Conservation (phyloP, 2,797 vertebrate species). For the Melanotaenia nigrans region DNA sequence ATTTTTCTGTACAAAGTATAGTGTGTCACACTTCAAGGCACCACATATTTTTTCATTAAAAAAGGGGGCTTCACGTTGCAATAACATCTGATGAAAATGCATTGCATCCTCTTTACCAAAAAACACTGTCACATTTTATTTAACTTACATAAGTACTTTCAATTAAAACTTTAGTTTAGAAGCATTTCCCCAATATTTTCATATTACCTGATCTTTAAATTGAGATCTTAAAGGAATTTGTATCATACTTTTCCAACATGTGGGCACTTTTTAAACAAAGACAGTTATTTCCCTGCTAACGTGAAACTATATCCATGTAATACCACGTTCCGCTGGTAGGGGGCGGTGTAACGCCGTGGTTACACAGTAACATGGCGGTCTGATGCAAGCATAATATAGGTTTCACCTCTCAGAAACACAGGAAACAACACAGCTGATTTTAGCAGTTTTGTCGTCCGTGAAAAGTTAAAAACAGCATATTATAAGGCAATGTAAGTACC, state of each 20-base stretch:
- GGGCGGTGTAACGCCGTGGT: constrained; percentile 43
- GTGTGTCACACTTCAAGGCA: too few species aligned
- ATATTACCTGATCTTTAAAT: background rate
- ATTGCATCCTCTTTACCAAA: background rate
- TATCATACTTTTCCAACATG: too few species aligned
- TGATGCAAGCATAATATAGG: constrained; percentile 24
- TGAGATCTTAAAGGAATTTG: background rate
- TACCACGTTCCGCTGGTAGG: constrained; percentile 6
- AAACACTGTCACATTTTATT: background rate
- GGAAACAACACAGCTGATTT: background rate
- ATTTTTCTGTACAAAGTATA: background rate
- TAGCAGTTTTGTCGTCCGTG: accelerated
- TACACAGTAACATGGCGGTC: constrained; percentile 64
- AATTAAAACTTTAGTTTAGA: background rate
- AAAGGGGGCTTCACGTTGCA: background rate
- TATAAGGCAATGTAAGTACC: accelerated
- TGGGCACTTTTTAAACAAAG: too few species aligned
- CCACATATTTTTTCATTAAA: too few species aligned
- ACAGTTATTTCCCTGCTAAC: background rate
- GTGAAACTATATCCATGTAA: background rate
- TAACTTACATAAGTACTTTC: background rate
- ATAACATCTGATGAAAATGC: background rate
- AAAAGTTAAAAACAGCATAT: background rate
- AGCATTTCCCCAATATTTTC: background rate
- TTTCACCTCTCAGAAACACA: constrained; percentile 8